phyloP scores from a whole-genome alignment of 2,888 invertebrate genomes.

The Rotaria macrura region DNA sequence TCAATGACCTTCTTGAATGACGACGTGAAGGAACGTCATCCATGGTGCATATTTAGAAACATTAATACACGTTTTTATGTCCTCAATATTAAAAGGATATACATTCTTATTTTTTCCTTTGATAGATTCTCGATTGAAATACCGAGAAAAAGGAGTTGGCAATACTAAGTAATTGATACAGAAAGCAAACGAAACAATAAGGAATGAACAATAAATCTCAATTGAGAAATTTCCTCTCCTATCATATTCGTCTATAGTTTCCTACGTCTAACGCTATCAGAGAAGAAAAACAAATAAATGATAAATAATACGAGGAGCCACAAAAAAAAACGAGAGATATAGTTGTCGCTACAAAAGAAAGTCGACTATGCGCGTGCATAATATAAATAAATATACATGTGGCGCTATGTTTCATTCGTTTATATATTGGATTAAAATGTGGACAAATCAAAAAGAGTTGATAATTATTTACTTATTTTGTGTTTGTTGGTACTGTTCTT shows the following conservation, averaged over 20 bases:
- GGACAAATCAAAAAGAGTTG: not conserved
- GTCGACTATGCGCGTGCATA: too few species aligned
- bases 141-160: not conserved
- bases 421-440: not conserved
- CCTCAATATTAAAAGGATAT: not conserved
- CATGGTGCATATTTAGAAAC: not conserved
- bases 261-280: too few species aligned
- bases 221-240: not conserved
- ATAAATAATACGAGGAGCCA: not conserved
- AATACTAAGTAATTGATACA: not conserved
- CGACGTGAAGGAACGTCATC: not conserved
- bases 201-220: not conserved
- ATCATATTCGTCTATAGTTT: too few species aligned
- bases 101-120: not conserved
- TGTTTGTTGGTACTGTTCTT: not conserved
- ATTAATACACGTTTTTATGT: not conserved
- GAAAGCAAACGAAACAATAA: not conserved
- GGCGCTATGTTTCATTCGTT: not conserved
- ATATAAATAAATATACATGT: not conserved
- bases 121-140: not conserved
- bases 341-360: not conserved
- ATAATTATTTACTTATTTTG: not conserved
- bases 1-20: not conserved
- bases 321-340: not conserved
- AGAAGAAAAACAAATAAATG: not conserved